These are phyloP conservation scores for Itoplectis maculator DNA, from an alignment of 2,888 invertebrate species.

Conservation along the genomic window DNA sequence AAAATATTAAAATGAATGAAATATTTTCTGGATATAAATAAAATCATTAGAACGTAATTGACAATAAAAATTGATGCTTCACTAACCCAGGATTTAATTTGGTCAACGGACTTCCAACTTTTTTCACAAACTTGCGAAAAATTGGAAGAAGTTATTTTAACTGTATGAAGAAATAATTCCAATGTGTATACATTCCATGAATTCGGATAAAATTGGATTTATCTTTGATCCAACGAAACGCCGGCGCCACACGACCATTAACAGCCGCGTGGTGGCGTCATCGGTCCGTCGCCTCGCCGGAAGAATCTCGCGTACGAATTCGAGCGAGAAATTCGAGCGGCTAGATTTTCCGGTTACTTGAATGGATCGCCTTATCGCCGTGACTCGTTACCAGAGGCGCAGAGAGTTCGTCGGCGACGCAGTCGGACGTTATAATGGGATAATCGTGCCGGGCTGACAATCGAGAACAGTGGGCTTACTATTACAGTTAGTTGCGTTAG, in stretches of 20 bases:
- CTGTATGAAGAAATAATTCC: too few species aligned
- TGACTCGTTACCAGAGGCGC: conserved; percentile 18
- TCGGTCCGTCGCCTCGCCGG: not conserved
- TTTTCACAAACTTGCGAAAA: too few species aligned
- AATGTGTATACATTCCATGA: not conserved
- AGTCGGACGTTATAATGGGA: conserved; percentile 58
- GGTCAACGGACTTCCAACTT: too few species aligned
- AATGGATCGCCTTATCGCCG: conserved; percentile 44
- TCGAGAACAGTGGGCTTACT: conserved; percentile 55
- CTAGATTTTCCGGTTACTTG: conserved; percentile 43
- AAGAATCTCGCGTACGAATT: not conserved
- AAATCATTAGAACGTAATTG: too few species aligned
- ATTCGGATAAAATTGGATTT: not conserved
- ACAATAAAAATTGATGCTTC: too few species aligned
- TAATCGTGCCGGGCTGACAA: conserved; percentile 57
- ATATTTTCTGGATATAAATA: too few species aligned
- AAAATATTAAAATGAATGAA: too few species aligned
- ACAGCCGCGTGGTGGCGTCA: not conserved
- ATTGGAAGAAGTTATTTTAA: too few species aligned
- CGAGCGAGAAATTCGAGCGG: conserved; percentile 20
- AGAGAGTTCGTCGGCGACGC: conserved; percentile 37
- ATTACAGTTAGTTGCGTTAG: conserved; percentile 46
- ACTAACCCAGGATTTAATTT: too few species aligned
- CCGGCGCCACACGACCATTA: not conserved
- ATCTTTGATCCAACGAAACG: not conserved